Base-by-base conservation (phyloP, 2,113 vertebrate species). In the Bostrychus sinensis region DNA sequence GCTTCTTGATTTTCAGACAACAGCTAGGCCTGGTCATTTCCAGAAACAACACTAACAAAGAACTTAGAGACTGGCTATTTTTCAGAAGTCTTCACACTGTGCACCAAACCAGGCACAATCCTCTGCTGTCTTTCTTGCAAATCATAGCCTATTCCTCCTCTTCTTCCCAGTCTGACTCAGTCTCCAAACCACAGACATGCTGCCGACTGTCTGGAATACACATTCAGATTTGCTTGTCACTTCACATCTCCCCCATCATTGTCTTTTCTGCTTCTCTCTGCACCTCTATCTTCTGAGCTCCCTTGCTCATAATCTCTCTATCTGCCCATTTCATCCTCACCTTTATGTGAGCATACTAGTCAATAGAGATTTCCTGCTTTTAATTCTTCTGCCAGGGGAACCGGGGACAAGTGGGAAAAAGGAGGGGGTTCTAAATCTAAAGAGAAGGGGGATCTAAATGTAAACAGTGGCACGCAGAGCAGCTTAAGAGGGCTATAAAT, bases 401-500 rank as follows among this genome's bases (percentile, higher is more conserved):
- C 51, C 12, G 66, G 69, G 63, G 70, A 75, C 22, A 19, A 56
- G 32, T 1, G 5, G 6, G 37, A 46, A 41, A 8, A 28, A 39
- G 46, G 34, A 36, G 17, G 45, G 59, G 71, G 34, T 34, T 81
- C 59, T 70, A 70, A 82, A 80, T 70, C 74, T 77, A 72, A 85
- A 80, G 76, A 72, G 75, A 30, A 48, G 56, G 69, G 83, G 82
- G 61, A 45, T 83, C 62, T 86, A 58, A 86, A 86, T 83, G 90
- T 89, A 90, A 90, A 91, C 84, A 86, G 83, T 67, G 75, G 64
- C 83, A 81, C 65, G 58, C 75, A 82, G 67, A 85, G 72, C 78
- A 86, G 85, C 86, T 90, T 88, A 88, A 77, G 82, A 66, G 69
- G 46, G 69, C 86, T 88, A 89, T 80, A 87, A 89, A 87, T 91